A percentile compares a stretch with the other conserved stretches of the same genome.
Conservation (phyloP, 2,113 vertebrate genomes). For the Neodontobutis hainanensis region DNA sequence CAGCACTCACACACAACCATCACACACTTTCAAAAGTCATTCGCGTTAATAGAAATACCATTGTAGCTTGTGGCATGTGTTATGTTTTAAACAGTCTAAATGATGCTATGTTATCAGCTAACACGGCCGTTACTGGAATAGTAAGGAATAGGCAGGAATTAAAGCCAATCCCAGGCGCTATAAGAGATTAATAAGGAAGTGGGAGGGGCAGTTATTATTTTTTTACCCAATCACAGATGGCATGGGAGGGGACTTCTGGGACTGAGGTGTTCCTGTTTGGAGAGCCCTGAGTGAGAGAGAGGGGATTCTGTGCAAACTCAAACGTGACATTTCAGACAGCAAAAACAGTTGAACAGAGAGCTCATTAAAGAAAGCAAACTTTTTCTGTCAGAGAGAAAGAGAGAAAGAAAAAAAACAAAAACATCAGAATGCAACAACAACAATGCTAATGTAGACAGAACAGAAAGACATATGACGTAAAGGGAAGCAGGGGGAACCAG, state of each 20-base stretch:
- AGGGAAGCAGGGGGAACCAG: constrained; percentile 61
- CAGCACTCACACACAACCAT: constrained; percentile 22
- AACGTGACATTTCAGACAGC: constrained; percentile 78
- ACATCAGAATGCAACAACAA: constrained; percentile 67
- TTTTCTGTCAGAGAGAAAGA: constrained; percentile 55
- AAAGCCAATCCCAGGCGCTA: constrained; percentile 33
- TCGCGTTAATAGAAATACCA: constrained; percentile 18
- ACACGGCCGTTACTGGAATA: constrained; percentile 30
- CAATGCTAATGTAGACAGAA: constrained; percentile 65
- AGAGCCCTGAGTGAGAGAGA: constrained; percentile 83
- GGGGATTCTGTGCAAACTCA: constrained; percentile 82
- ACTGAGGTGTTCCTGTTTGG: constrained; percentile 71
- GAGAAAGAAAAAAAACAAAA: constrained; percentile 43
- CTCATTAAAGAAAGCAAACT: constrained; percentile 72
- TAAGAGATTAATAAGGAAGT: constrained; percentile 34
- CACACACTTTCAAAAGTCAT: background rate
- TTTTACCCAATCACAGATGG: constrained; percentile 76
- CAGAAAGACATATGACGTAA: constrained; percentile 38
- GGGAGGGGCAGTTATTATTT: constrained; percentile 56
- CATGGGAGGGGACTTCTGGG: constrained; percentile 70
- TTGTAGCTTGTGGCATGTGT: constrained; percentile 12
- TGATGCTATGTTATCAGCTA: constrained; percentile 47
- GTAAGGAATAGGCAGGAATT: constrained; percentile 48
- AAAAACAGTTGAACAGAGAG: constrained; percentile 75
- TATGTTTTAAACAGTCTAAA: constrained; percentile 29